These are phyloP conservation scores for Girardia tigrina DNA, from an alignment of 2,888 invertebrate genomes.

Conservation along the genomic window DNA sequence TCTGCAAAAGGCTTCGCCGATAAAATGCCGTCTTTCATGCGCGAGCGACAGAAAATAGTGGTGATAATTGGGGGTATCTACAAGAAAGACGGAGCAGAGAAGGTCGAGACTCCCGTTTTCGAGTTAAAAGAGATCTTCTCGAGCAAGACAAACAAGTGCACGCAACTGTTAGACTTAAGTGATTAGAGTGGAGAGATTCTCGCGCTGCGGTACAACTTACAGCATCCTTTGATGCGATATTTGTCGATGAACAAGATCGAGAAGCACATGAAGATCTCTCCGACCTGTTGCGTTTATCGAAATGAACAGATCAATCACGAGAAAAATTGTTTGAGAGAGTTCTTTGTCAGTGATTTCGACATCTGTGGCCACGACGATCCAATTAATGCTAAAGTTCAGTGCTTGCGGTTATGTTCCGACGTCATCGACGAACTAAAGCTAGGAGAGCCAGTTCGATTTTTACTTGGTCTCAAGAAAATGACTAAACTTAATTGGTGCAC, in stretches of 20 bases:
- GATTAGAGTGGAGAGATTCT: slow-evolving; percentile 96
- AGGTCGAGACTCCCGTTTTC: slow-evolving; percentile 4
- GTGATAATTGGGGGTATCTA: not conserved
- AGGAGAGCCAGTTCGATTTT: not conserved
- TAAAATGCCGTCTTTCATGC: not conserved
- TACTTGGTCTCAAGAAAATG: not conserved
- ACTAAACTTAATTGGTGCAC: not conserved
- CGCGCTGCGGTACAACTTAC: slow-evolving; percentile 83
- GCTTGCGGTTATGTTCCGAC: not conserved
- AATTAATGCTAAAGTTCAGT: not conserved
- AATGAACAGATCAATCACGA: not conserved
- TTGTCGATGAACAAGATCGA: not conserved
- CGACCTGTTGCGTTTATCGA: not conserved
- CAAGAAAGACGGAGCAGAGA: not conserved
- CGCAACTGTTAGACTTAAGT: slow-evolving; percentile 62
- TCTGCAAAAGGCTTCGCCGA: not conserved
- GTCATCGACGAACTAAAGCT: not conserved
- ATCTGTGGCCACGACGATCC: not conserved
- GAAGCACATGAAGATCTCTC: slow-evolving; percentile 5
- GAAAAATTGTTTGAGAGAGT: not conserved
- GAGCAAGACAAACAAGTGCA: not conserved
- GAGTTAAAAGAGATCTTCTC: not conserved
- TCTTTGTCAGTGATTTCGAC: slow-evolving; percentile 16
- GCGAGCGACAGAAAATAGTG: not conserved
- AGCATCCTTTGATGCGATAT: slow-evolving; percentile 12